Percentiles rank a stretch among this genome's conserved stretches.
Conservation (phyloP, 2,888 invertebrate genomes). For the Plagiodera versicolora region DNA sequence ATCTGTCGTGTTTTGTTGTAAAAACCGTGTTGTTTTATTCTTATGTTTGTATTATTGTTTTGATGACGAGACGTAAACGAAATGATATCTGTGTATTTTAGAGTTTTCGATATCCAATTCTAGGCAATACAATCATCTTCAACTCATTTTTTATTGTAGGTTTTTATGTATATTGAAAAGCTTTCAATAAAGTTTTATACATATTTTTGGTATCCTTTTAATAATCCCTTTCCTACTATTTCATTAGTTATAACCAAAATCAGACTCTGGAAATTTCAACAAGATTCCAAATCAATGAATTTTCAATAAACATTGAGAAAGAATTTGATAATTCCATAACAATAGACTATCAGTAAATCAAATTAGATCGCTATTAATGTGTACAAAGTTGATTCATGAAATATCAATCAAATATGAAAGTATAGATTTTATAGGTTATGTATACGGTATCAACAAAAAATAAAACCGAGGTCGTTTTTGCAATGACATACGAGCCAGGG, state of each 20-base stretch:
- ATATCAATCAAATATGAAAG: too few species aligned
- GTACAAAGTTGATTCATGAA: too few species aligned
- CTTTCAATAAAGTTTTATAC: constrained; percentile 53
- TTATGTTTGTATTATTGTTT: constrained; percentile 35
- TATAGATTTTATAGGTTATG: too few species aligned
- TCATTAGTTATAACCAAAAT: neutral
- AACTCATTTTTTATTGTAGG: constrained; percentile 39
- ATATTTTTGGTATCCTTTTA: constrained; percentile 29
- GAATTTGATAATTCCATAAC: too few species aligned
- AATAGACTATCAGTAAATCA: too few species aligned
- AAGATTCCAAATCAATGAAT: too few species aligned
- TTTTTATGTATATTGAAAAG: constrained; percentile 47
- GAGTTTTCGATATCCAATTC: constrained; percentile 8
- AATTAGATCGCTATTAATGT: too few species aligned
- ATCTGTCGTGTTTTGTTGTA: constrained; percentile 41
- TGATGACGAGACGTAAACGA: constrained; percentile 21
- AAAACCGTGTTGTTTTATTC: constrained; percentile 41
- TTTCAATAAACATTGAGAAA: too few species aligned
- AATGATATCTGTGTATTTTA: constrained; percentile 12
- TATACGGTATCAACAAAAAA: too few species aligned
- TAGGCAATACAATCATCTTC: constrained; percentile 27
- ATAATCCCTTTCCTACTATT: neutral
- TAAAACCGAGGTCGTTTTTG: too few species aligned
- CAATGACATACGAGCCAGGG: too few species aligned
- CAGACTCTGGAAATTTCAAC: too few species aligned